Evolutionary conservation across 1,140 invertebrate species (phyloP), one percentile per base, ranked within the genome.

Genomic region (Tribolium castaneum): DNA sequence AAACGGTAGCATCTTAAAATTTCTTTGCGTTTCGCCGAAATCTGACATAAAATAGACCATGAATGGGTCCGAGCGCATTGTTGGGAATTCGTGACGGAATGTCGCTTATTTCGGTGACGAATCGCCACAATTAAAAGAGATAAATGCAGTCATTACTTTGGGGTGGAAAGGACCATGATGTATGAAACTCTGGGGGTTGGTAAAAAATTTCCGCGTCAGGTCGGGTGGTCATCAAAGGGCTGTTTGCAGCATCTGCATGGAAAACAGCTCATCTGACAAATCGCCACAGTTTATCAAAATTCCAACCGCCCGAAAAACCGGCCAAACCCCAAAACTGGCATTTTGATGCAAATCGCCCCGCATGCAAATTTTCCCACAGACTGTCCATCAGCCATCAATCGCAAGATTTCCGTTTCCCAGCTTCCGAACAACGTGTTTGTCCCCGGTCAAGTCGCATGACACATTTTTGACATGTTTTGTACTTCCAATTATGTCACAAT

Each of bases 401-500:
- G 19, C n/a, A 34, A 14, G 22, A 73, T 13, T 52, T 50, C 50
- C 49, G 39, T 10, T 49, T 51, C 52, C 49, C 71, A 72, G 19
- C 49, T 25, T 52, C 34, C 70, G 70, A 72, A 49, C 16, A 72
- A 72, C 70, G 52, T 51, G 70, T 72, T 72, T 72, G 70, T 51
- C 71, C 71, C 12, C 30, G 16, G 66, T 35, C 50, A 72, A 22
- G 2, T 30, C 19, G 49, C 9, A 54, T 73, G 71, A 72, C 50
- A 51, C 19, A 25, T 52, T 73, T 73, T 12, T 73, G 71, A 73
- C 71, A 73, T 73, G 71, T 73, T 73, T 73, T 73, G 71, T 73
- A 25, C 30, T 54, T 54, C 71, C 71, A 73, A 73, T 73, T 73
- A 73, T 73, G 12, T 7, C 7, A 73, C 30, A 73, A 73, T 52